A percentile compares a stretch with the other conserved stretches of the same genome.
Conservation (phyloP, 1,140 invertebrate species). For the Phthorimaea operculella region DNA sequence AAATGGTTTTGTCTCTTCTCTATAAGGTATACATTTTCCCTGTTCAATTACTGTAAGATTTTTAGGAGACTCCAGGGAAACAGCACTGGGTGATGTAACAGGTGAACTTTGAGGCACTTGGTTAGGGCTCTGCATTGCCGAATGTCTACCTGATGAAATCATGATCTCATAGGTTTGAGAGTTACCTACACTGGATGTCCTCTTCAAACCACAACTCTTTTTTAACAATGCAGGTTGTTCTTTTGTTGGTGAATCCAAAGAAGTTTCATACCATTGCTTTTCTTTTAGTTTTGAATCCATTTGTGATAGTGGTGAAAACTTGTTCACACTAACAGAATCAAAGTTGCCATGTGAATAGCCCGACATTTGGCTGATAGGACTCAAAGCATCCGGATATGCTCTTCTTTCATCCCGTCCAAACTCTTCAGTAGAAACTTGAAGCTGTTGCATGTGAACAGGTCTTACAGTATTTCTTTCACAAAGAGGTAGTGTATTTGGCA, state of each 20-base stretch:
- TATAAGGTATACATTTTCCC: constrained; percentile 90
- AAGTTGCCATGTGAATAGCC: constrained; percentile 50
- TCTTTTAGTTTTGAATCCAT: constrained; percentile 62
- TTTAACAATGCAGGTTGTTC: constrained; percentile 41
- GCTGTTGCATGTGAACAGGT: constrained; percentile 51
- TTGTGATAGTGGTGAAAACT: constrained; percentile 53
- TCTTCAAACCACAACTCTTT: constrained; percentile 51
- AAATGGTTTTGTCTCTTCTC: constrained; percentile 94
- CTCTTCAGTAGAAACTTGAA: constrained; percentile 58
- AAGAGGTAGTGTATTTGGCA: constrained; percentile 51
- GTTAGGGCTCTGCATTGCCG: constrained; percentile 55
- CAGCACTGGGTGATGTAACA: constrained; percentile 58
- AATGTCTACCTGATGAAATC: constrained; percentile 51
- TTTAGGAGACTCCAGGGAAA: constrained; percentile 78
- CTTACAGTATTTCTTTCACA: constrained; percentile 47
- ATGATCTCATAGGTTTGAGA: constrained; percentile 58
- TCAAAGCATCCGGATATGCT: constrained; percentile 43
- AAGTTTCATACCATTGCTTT: constrained; percentile 82
- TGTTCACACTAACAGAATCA: constrained; percentile 56
- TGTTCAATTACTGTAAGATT: constrained; percentile 87
- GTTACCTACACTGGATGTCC: constrained; percentile 57
- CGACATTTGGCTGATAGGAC: constrained; percentile 55
- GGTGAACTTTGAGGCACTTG: constrained; percentile 48
- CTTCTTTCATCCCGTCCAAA: constrained; percentile 43
- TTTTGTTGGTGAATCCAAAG: constrained; percentile 71